A percentile compares a stretch with the other conserved stretches of the same genome.
phyloP scores from a whole-genome alignment of 2,797 vertebrate species.

The Bovichtus diacanthus region DNA sequence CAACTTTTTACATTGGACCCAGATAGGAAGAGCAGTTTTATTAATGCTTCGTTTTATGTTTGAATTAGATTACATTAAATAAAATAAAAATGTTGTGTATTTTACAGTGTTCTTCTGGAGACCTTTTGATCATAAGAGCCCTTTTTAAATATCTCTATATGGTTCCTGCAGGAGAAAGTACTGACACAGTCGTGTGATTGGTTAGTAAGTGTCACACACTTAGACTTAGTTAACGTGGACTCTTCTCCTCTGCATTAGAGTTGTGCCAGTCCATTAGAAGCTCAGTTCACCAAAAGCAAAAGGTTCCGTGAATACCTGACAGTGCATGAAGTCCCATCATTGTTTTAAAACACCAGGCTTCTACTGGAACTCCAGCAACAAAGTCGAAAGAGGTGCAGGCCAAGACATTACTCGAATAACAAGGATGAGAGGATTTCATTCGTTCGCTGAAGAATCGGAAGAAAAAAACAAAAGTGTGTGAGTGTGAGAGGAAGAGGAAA shows the following conservation, averaged over 20 bases:
- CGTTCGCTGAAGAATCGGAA: slow-evolving; percentile 51
- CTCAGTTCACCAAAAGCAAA: slow-evolving; percentile 46
- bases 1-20: neutral
- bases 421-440: slow-evolving; percentile 54
- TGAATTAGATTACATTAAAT: neutral
- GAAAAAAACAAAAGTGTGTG: slow-evolving; percentile 32
- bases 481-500: slow-evolving; percentile 26
- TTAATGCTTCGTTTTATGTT: neutral
- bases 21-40: neutral
- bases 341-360: slow-evolving; percentile 48
- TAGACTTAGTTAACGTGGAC: neutral
- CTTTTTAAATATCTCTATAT: neutral
- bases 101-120: neutral
- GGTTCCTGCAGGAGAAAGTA: neutral
- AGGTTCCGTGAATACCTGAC: slow-evolving; percentile 26
- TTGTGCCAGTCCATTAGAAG: slow-evolving; percentile 16
- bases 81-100: neutral
- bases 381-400: slow-evolving; percentile 19
- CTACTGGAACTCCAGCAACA: slow-evolving; percentile 30
- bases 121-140: neutral
- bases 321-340: slow-evolving; percentile 34
- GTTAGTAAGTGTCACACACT: neutral
- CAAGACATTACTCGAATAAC: slow-evolving; percentile 37
- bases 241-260: neutral
- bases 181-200: neutral